Base-by-base conservation (phyloP, 2,888 invertebrate species). In the Teleiodes luculella region DNA sequence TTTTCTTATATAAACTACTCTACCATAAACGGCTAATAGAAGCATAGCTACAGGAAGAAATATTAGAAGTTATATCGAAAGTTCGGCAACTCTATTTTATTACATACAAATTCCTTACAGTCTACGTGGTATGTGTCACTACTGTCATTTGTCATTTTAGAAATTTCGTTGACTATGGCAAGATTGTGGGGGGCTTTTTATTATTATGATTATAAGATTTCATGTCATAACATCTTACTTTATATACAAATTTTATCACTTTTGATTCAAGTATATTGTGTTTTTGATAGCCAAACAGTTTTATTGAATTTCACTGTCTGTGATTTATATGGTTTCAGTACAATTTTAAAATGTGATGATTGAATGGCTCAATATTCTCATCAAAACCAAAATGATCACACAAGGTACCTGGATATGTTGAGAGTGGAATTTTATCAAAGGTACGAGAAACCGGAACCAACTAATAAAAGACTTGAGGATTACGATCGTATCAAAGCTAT, bases 401-500 rank as follows among this genome's bases (percentile, higher is more conserved):
- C 41, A 18, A 71, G 79, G 39, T 80, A 83, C 73, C 77, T 90
- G 63, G 78, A 80, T 56, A 73, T 80, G 70, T 63, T 83, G 56
- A 86, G 84, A 70, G 67, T 59, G 45, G 83, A 83, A 45, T 90
- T 90, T 66, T 1, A 54, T 18, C 75, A 63, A 39, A 80, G 65
- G 59, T 80, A 62, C 56, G 53, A 64, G 33, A 66, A 76, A 0
- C 61, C 72, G 8, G 60, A 62, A 3, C 1, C 0, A 1, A 55
- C 33, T 31, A 64, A 72, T 6, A 78, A 72, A 59, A 61, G 56
- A 33, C 46, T 61, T 33, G 84, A 92, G 2, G 94, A 96, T 69
- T 97, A 93, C 74, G 94, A 95, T 59, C 83, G 92, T 57, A 86
- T 95, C 47, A 93, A 94, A 74, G 95, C 95, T 0, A 88, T 98